Evolutionary conservation across 2,797 vertebrate species (phyloP).

Genomic region (Helostoma temminkii): DNA sequence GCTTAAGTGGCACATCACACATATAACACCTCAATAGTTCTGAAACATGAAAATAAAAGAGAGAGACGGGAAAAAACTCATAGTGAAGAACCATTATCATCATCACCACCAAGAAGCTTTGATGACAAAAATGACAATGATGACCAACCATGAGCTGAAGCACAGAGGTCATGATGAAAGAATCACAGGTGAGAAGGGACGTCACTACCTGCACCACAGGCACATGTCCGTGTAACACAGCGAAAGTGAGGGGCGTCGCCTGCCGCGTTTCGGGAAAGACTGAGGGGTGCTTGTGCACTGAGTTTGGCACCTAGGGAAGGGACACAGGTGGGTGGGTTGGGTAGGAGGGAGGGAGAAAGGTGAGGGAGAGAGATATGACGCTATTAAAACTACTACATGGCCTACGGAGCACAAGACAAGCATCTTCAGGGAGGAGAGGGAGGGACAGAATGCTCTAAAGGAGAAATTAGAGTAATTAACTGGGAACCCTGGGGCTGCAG

Average conservation of each 20-base stretch:
- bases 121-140: slow-evolving; percentile 64
- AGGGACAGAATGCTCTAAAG: slow-evolving; percentile 42
- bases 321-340: slow-evolving; percentile 74
- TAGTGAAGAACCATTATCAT: slow-evolving; percentile 36
- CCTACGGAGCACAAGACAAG: slow-evolving; percentile 65
- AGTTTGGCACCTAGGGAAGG: slow-evolving; percentile 95
- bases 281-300: slow-evolving; percentile 98
- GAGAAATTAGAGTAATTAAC: slow-evolving; percentile 69
- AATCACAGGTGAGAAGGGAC: slow-evolving; percentile 67
- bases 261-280: slow-evolving; percentile 98
- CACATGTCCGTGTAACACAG: slow-evolving; percentile 99
- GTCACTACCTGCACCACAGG: slow-evolving; percentile 98
- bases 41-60: not conserved
- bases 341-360: slow-evolving; percentile 55
- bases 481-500: slow-evolving; percentile 60
- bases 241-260: slow-evolving; percentile 98
- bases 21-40: not conserved
- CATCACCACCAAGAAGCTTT: slow-evolving; percentile 33
- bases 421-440: slow-evolving; percentile 46
- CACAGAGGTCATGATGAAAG: slow-evolving; percentile 65
- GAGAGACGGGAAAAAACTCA: slow-evolving; percentile 42
- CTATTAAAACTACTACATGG: slow-evolving; percentile 73
- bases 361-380: slow-evolving; percentile 75
- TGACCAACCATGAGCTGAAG: slow-evolving; percentile 68
- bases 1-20: not conserved